Evolutionary conservation across 2,113 vertebrate species (phyloP).

Genomic region (Nanorana parkeri): DNA sequence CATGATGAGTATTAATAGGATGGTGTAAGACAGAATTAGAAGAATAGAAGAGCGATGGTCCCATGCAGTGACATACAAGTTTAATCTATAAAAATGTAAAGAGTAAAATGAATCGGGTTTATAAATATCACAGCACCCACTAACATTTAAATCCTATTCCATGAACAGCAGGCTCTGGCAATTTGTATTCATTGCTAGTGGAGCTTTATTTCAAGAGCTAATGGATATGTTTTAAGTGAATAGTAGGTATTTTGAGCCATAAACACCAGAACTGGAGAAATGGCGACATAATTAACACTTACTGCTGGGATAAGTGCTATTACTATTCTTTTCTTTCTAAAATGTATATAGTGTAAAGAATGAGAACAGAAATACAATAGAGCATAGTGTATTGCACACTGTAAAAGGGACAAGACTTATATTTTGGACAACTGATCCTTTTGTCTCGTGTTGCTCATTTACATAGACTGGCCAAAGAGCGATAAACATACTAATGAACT

Average conservation of each 20-base stretch:
- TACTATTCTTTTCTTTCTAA: constrained; percentile 5
- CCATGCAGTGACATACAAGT: constrained; percentile 8
- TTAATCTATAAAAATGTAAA: constrained; percentile 16
- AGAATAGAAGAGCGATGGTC: not conserved
- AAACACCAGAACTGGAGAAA: constrained; percentile 39
- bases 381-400: not conserved
- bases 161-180: constrained; percentile 41
- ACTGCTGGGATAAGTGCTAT: constrained; percentile 46
- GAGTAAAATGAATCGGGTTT: not conserved
- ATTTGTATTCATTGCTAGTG: constrained; percentile 33
- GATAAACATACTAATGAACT: no score
- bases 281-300: constrained; percentile 37
- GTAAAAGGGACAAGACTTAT: not conserved
- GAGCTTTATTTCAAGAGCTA: constrained; percentile 29
- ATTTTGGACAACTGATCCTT: not conserved
- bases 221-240: constrained; percentile 36
- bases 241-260: constrained; percentile 34
- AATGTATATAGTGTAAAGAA: constrained; percentile 27
- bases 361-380: not conserved
- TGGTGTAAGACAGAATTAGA: not conserved
- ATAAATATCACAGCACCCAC: constrained; percentile 7
- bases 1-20: constrained; percentile 11
- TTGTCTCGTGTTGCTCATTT: not conserved
- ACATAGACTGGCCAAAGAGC: no score
- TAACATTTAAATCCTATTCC: constrained; percentile 12